phyloP scores from a whole-genome alignment of 2,113 vertebrate genomes.

The Diadophis punctatus region DNA sequence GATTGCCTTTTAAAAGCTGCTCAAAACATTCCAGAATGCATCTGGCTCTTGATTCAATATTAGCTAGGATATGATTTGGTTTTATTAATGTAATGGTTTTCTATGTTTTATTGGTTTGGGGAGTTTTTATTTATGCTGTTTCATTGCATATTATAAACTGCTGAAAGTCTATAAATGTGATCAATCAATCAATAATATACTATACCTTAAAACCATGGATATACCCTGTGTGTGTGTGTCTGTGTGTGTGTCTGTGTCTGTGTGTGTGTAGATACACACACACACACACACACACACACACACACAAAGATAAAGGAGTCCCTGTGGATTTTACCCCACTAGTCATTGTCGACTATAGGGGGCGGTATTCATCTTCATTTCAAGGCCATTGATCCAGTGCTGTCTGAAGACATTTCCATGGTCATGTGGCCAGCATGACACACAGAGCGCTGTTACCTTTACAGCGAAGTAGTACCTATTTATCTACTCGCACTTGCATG shows the following conservation, averaged over 20 bases:
- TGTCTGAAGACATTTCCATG: background rate
- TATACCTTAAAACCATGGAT: background rate
- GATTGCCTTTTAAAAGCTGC: background rate
- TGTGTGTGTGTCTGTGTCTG: background rate
- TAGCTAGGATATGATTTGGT: background rate
- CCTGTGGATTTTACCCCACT: too few relatives aligned
- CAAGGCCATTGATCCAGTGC: background rate
- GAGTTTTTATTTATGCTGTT: background rate
- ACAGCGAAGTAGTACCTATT: background rate
- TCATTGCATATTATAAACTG: background rate
- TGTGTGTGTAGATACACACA: background rate
- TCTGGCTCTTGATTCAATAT: background rate
- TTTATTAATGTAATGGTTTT: background rate
- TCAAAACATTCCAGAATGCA: background rate
- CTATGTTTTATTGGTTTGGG: background rate
- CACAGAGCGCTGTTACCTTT: accelerated
- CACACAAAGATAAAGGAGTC: too few relatives aligned
- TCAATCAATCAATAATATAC: background rate
- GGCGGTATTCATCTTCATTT: background rate
- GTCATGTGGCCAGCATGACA: background rate
- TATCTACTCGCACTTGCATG: background rate
- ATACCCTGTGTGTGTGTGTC: background rate
- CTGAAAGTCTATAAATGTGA: background rate
- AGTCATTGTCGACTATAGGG: too few relatives aligned
- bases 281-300: background rate